Percentiles rank a stretch among this genome's conserved stretches.
phyloP scores from a whole-genome alignment of 2,113 vertebrate species.

The Dinomys branickii region DNA sequence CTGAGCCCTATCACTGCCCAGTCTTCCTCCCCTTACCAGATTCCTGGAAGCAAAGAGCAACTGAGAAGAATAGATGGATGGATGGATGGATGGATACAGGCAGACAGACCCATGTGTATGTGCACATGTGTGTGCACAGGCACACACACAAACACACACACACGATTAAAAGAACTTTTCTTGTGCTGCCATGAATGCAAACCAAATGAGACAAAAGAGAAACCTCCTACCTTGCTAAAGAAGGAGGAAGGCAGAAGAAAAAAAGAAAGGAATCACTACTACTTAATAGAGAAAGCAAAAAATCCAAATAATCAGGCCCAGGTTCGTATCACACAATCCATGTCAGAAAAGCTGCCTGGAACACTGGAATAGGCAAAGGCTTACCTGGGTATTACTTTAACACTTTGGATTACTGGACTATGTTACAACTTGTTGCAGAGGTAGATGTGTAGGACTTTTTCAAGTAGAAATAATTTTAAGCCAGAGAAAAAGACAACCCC shows the following conservation, averaged over 20 bases:
- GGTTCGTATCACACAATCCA: neutral
- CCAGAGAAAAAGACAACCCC: neutral
- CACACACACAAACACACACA: neutral
- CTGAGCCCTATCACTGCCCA: neutral
- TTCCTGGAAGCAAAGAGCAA: neutral
- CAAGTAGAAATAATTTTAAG: neutral
- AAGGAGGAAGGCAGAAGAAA: neutral
- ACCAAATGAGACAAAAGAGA: neutral
- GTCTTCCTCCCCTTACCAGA: neutral
- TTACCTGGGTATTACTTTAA: neutral
- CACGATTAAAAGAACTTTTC: neutral
- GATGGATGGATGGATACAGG: neutral
- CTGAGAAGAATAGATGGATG: too few species aligned
- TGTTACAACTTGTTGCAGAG: neutral
- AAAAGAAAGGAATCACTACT: neutral
- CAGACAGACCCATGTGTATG: neutral
- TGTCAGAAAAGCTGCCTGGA: neutral
- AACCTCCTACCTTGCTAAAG: neutral
- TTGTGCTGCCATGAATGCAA: neutral
- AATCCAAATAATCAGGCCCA: neutral
- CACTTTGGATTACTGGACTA: neutral
- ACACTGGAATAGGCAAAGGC: neutral
- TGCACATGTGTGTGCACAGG: too few species aligned
- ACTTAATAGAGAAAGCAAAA: neutral
- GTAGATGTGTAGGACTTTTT: conserved; percentile 23